Evolutionary conservation across 1,140 invertebrate genomes (phyloP).

Genomic region (Aphelenchoides fujianensis): DNA sequence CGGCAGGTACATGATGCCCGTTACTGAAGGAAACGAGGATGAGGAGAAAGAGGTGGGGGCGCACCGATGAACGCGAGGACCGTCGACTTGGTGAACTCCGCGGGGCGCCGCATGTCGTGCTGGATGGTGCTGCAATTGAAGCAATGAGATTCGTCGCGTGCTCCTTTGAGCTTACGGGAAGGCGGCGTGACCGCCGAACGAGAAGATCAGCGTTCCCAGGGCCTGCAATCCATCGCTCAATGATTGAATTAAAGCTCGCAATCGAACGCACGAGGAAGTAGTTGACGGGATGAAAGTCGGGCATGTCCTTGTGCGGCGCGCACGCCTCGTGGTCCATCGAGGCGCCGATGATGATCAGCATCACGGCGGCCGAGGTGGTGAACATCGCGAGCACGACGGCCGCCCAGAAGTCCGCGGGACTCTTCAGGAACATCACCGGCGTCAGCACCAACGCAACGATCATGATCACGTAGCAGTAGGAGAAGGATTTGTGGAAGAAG

Average conservation of each 20-base stretch:
- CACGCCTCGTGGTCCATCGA: slow-evolving; percentile 43
- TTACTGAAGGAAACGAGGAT: slow-evolving; percentile 49
- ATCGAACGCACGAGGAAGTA: slow-evolving; percentile 61
- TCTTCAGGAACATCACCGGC: slow-evolving; percentile 71
- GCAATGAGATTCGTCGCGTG: too few relatives aligned
- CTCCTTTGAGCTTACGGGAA: too few relatives aligned
- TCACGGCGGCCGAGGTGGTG: slow-evolving; percentile 45
- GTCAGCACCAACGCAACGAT: slow-evolving; percentile 69
- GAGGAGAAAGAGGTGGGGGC: slow-evolving; percentile 13
- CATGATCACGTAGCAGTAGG: slow-evolving; percentile 69
- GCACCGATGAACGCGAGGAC: slow-evolving; percentile 63
- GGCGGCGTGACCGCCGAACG: slow-evolving; percentile 64
- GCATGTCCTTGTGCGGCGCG: slow-evolving; percentile 40
- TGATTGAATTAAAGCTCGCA: too few relatives aligned
- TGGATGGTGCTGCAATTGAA: too few relatives aligned
- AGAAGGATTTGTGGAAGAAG: slow-evolving; percentile 64
- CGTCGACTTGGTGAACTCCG: slow-evolving; percentile 63
- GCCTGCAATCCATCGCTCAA: too few relatives aligned
- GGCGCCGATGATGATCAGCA: slow-evolving; percentile 47
- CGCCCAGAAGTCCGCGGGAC: slow-evolving; percentile 72
- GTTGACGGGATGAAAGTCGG: slow-evolving; percentile 44
- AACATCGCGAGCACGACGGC: slow-evolving; percentile 48
- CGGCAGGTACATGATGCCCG: slow-evolving; percentile 56
- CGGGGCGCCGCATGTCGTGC: slow-evolving; percentile 64
- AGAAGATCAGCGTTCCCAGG: slow-evolving; percentile 64